phyloP scores from a whole-genome alignment of 2,113 vertebrate species.

The Oncorhynchus mykiss region DNA sequence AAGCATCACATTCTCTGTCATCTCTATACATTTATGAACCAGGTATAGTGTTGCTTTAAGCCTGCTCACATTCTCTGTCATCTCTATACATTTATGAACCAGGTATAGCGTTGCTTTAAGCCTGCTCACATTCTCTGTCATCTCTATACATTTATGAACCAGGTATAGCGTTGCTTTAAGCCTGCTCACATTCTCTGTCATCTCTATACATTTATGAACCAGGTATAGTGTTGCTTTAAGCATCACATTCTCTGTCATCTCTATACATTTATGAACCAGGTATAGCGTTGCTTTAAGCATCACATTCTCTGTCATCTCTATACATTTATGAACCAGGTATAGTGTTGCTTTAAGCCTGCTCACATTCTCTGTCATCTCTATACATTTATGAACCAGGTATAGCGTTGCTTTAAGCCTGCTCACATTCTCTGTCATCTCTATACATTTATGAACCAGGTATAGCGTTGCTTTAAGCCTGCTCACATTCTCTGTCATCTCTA shows the following conservation, averaged over 20 bases:
- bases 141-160: constrained; percentile 84
- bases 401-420: constrained; percentile 33
- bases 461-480: constrained; percentile 33
- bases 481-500: not conserved
- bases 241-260: not conserved
- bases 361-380: not conserved
- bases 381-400: constrained; percentile 83
- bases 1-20: not conserved
- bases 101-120: constrained; percentile 57
- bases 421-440: not conserved
- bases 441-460: constrained; percentile 83
- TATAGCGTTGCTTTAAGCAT: constrained; percentile 44
- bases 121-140: not conserved
- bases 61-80: not conserved
- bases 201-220: constrained; percentile 84
- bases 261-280: constrained; percentile 86
- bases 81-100: constrained; percentile 84
- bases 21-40: constrained; percentile 84
- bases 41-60: constrained; percentile 57
- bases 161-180: constrained; percentile 57
- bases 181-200: not conserved
- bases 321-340: constrained; percentile 83
- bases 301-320: not conserved
- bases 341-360: constrained; percentile 33
- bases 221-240: constrained; percentile 57